A percentile compares a stretch with the other conserved stretches of the same genome.
These are phyloP conservation scores for Xestia sexstrigata DNA, from an alignment of 2,888 invertebrate species.

Conservation along the genomic window DNA sequence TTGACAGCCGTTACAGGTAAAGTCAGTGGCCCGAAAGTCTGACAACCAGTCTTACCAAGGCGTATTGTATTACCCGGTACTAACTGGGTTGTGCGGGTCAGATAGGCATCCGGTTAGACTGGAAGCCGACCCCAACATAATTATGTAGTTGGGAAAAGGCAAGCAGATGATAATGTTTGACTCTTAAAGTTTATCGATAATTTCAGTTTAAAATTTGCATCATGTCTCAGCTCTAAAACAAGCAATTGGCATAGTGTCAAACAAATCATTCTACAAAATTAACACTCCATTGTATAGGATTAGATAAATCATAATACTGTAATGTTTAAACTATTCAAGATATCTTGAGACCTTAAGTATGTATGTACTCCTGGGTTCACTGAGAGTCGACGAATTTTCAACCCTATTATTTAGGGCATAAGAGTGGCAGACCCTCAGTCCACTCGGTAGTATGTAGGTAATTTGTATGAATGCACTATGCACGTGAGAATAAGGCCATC, in stretches of 20 bases:
- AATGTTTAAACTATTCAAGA: neutral
- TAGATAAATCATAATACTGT: constrained; percentile 32
- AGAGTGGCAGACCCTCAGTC: neutral
- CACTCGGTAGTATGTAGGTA: neutral
- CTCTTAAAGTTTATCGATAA: neutral
- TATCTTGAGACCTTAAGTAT: neutral
- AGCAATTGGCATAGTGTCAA: constrained; percentile 19
- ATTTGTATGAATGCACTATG: neutral
- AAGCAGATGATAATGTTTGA: neutral
- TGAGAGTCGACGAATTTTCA: neutral
- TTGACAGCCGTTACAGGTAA: too few species aligned
- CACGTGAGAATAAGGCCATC: constrained; percentile 19
- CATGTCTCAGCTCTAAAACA: neutral
- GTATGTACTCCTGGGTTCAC: neutral
- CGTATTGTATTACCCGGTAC: neutral
- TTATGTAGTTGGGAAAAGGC: neutral
- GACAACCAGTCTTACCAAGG: too few species aligned
- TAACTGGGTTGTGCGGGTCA: neutral
- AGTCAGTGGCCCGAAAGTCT: too few species aligned
- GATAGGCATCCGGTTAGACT: neutral
- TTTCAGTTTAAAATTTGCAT: neutral
- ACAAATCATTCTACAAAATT: constrained; percentile 38
- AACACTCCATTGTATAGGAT: constrained; percentile 7
- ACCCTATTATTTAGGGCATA: neutral
- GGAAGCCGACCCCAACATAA: neutral